phyloP scores from a whole-genome alignment of 2,888 invertebrate species.

The Pseudanteris insignis region DNA sequence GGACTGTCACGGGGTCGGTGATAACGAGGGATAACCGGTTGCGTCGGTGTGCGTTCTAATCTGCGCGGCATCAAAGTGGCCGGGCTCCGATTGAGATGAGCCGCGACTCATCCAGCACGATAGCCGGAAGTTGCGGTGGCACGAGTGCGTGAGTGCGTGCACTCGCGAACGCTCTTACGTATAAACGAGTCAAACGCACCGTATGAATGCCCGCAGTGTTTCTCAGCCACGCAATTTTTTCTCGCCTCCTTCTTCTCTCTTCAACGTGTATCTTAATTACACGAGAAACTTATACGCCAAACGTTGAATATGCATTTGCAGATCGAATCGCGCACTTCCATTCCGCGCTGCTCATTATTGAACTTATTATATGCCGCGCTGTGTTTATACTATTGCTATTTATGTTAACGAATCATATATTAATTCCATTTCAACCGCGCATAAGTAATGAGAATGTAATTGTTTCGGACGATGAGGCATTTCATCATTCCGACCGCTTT shows the following conservation, averaged over 20 bases:
- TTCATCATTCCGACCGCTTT: slow-evolving; percentile 17
- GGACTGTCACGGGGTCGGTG: slow-evolving; percentile 10
- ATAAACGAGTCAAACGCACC: slow-evolving; percentile 25
- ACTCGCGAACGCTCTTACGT: slow-evolving; percentile 34
- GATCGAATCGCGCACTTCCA: slow-evolving; percentile 37
- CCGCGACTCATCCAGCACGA: slow-evolving; percentile 28
- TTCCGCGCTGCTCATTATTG: slow-evolving; percentile 35
- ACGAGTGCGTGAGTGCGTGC: slow-evolving; percentile 43
- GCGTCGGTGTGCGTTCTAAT: slow-evolving; percentile 44
- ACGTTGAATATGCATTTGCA: slow-evolving; percentile 40
- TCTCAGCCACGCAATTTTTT: slow-evolving; percentile 34
- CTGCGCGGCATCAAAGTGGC: slow-evolving; percentile 31
- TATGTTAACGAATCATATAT: slow-evolving; percentile 43
- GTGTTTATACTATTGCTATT: slow-evolving; percentile 43
- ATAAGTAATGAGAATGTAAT: slow-evolving; percentile 40
- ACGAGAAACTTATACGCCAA: slow-evolving; percentile 32
- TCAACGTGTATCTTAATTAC: slow-evolving; percentile 41
- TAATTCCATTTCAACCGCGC: slow-evolving; percentile 32
- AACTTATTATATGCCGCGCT: slow-evolving; percentile 40
- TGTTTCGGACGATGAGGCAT: slow-evolving; percentile 31
- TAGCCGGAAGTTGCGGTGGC: slow-evolving; percentile 42
- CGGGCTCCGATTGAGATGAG: slow-evolving; percentile 30
- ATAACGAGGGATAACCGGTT: slow-evolving; percentile 42
- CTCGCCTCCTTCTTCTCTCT: neutral
- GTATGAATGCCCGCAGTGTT: slow-evolving; percentile 26